Evolutionary conservation across 2,888 invertebrate genomes (phyloP).

Genomic region (Calliphora vomitoria): DNA sequence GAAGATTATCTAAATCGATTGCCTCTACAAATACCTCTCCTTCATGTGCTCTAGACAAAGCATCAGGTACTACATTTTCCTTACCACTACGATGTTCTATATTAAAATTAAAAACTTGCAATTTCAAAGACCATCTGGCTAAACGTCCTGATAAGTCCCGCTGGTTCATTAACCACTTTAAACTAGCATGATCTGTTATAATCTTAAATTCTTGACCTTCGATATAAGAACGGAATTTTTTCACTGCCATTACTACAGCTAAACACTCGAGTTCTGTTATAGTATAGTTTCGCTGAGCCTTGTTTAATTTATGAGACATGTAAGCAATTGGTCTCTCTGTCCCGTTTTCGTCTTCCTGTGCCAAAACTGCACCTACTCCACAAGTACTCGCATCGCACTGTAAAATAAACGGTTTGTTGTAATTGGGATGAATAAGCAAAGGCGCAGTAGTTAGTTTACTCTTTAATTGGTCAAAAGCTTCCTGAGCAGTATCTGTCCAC

Average conservation of each 20-base stretch:
- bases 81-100: constrained; percentile 39
- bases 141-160: constrained; percentile 43
- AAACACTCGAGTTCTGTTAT: constrained; percentile 41
- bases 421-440: constrained; percentile 32
- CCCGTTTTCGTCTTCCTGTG: constrained; percentile 32
- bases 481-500: constrained; percentile 16
- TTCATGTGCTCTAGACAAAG: constrained; percentile 1
- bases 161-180: constrained; percentile 47
- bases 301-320: constrained; percentile 74
- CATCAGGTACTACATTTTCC: constrained; percentile 28
- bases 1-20: not conserved
- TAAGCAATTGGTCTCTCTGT: constrained; percentile 44
- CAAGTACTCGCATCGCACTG: constrained; percentile 54
- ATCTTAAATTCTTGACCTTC: constrained; percentile 30
- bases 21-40: not conserved
- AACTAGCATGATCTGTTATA: constrained; percentile 40
- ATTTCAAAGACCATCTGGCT: constrained; percentile 16
- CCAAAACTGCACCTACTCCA: constrained; percentile 59
- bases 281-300: constrained; percentile 33
- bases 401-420: constrained; percentile 40
- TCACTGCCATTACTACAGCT: constrained; percentile 26
- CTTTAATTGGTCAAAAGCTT: constrained; percentile 54
- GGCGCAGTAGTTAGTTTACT: too few relatives aligned
- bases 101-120: constrained; percentile 1
- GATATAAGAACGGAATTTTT: constrained; percentile 37